phyloP scores from a whole-genome alignment of 1,140 invertebrate genomes.

The Diachasmimorpha longicaudata region DNA sequence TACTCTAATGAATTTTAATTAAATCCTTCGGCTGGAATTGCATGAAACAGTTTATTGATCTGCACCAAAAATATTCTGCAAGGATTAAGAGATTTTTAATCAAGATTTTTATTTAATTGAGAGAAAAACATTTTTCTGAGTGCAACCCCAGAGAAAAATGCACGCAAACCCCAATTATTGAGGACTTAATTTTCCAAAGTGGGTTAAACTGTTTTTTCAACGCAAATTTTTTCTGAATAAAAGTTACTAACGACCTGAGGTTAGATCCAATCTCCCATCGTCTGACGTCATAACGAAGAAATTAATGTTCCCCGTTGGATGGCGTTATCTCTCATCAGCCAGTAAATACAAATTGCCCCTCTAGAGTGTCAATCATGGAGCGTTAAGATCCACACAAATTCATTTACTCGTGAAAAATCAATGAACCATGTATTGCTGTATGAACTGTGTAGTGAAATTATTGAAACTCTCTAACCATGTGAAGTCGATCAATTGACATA shows the following conservation, averaged over 20 bases:
- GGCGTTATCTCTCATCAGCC: slow-evolving; percentile 34
- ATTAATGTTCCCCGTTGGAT: slow-evolving; percentile 39
- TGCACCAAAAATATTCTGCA: no score
- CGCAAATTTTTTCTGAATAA: slow-evolving; percentile 8
- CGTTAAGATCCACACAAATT: slow-evolving; percentile 18
- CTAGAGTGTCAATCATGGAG: slow-evolving; percentile 34
- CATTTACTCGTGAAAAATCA: slow-evolving; percentile 7
- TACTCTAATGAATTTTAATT: no score
- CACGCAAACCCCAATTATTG: no score
- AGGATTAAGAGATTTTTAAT: no score
- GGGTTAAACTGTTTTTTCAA: not conserved
- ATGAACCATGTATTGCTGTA: not conserved
- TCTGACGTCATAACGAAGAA: slow-evolving; percentile 43
- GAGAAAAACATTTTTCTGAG: no score
- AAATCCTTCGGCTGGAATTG: no score
- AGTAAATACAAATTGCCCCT: slow-evolving; percentile 43
- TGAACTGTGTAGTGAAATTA: no score
- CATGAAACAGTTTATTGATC: no score
- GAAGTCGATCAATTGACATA: not conserved
- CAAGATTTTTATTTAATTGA: no score
- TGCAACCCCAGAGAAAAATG: no score
- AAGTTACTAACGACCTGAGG: not conserved
- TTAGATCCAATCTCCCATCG: slow-evolving; percentile 37
- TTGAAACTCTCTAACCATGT: not conserved
- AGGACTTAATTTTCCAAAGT: no score